Base-by-base conservation (phyloP, 2,797 vertebrate species). In the Sarcoramphus papa region DNA sequence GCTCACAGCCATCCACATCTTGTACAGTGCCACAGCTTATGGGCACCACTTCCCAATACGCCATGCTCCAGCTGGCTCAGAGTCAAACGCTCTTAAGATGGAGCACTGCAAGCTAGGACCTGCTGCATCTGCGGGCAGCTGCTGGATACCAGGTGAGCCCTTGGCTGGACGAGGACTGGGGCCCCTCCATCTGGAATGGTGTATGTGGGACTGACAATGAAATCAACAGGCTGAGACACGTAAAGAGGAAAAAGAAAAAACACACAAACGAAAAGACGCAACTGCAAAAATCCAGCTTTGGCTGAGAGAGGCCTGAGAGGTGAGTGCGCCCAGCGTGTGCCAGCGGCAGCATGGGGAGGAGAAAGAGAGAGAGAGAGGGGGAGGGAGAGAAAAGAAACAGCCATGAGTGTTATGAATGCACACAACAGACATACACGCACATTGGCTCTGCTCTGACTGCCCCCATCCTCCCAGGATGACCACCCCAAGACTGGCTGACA, bases 211-310 rank as follows among this genome's bases (percentile, higher is more conserved):
- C 23, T 90, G 93, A 95, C 93, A 97, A 73, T 94, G 95, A 92
- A 87, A 96, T 41, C 89, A 93, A 97, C 94, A 95, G 89, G 97
- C 96, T 65, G 88, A 97, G 94, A 96, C 96, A 96, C 0, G 91
- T 88, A 86, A 95, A 97, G 94, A 97, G 92, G 94, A 95, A 93
- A 93, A 95, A 97, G 94, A 77, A 97, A 95, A 94, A 97, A 97
- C 85, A 98, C 97, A 98, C 98, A 98, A 98, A 98, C 97, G 77
- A 97, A 97, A 98, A 98, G 98, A 99, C 99, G 98, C 99, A 99
- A 99, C 99, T 99, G 99, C 99, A 98, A 99, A 99, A 98, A 99
- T 99, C 99, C 99, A 99, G 95, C 98, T 99, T 98, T 99, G 99
- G 98, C 99, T 99, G 98, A 99, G 98, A 95, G 99, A 99, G 97